Percentiles rank a stretch among this genome's conserved stretches.
phyloP scores from a whole-genome alignment of 2,113 vertebrate species.

The Myxocyprinus asiaticus region DNA sequence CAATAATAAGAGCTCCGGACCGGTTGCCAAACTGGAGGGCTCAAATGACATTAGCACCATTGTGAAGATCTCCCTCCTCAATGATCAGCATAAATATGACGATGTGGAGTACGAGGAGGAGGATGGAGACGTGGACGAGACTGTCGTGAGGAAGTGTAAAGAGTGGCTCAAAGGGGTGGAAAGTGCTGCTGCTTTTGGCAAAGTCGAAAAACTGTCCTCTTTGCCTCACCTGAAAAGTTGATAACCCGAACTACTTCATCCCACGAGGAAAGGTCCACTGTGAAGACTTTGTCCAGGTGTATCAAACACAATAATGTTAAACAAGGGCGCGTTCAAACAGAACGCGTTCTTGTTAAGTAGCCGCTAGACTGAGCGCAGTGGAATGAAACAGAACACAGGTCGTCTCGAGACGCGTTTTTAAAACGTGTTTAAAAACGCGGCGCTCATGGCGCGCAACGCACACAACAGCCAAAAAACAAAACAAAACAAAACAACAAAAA shows the following conservation, averaged over 20 bases:
- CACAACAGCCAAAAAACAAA: too few relatives aligned
- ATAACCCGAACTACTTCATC: constrained; percentile 54
- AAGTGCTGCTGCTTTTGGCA: constrained; percentile 78
- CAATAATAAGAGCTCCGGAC: constrained; percentile 55
- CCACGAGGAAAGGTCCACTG: constrained; percentile 16
- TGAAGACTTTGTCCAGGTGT: constrained; percentile 3
- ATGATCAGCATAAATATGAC: constrained; percentile 86
- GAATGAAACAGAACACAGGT: too few relatives aligned
- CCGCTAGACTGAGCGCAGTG: too few relatives aligned
- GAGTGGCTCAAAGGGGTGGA: constrained; percentile 93
- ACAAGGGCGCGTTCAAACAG: too few relatives aligned
- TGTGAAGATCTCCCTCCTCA: constrained; percentile 85
- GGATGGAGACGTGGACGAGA: constrained; percentile 80
- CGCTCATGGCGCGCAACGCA: too few relatives aligned
- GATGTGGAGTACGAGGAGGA: constrained; percentile 90
- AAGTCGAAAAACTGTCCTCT: constrained; percentile 75
- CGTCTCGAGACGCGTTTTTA: too few relatives aligned
- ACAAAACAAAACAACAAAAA: too few relatives aligned
- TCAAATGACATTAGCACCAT: constrained; percentile 75
- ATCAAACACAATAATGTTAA: too few relatives aligned
- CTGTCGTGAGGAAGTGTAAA: constrained; percentile 86
- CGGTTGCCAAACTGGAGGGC: constrained; percentile 57
- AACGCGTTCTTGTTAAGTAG: too few relatives aligned
- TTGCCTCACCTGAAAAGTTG: constrained; percentile 83
- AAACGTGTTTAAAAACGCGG: too few relatives aligned